Percentiles rank a stretch among this genome's conserved stretches.
phyloP scores from a whole-genome alignment of 2,113 vertebrate species.

The Pterocles gutturalis region DNA sequence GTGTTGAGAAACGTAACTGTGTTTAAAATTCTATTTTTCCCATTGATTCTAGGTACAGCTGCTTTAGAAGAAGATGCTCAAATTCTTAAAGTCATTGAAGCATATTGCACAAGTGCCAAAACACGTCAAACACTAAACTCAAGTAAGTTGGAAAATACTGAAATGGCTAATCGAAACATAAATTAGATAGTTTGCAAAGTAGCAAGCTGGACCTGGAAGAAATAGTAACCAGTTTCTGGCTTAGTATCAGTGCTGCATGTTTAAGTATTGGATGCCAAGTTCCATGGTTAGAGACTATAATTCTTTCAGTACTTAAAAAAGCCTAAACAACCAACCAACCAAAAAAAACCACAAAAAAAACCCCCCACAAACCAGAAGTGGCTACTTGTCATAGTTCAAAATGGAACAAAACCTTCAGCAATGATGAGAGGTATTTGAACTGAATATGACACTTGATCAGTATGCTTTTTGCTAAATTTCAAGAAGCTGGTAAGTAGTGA shows the following conservation, averaged over 20 bases:
- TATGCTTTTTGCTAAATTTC: neutral
- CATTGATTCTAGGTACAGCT: slow-evolving; percentile 86
- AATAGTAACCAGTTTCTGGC: neutral
- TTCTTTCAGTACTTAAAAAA: neutral
- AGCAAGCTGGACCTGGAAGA: neutral
- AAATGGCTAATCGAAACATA: neutral
- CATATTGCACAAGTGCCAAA: slow-evolving; percentile 99
- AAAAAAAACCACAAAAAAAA: neutral
- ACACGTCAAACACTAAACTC: slow-evolving; percentile 99
- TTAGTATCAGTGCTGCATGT: neutral
- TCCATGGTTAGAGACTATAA: neutral
- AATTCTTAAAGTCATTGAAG: slow-evolving; percentile 98
- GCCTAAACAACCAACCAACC: neutral
- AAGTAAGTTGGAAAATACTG: slow-evolving; percentile 85
- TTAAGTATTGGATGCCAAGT: neutral
- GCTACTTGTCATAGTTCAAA: neutral
- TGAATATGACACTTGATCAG: neutral
- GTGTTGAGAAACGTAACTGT: neutral
- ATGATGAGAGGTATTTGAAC: neutral
- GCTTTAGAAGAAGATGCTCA: slow-evolving; percentile 98
- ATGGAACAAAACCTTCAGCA: neutral
- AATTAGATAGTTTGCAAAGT: neutral
- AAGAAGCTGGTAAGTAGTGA: slow-evolving; percentile 41
- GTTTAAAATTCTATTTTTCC: neutral
- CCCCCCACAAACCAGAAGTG: neutral